Evolutionary conservation across 2,797 vertebrate genomes (phyloP).

Genomic region (Periparus ater): DNA sequence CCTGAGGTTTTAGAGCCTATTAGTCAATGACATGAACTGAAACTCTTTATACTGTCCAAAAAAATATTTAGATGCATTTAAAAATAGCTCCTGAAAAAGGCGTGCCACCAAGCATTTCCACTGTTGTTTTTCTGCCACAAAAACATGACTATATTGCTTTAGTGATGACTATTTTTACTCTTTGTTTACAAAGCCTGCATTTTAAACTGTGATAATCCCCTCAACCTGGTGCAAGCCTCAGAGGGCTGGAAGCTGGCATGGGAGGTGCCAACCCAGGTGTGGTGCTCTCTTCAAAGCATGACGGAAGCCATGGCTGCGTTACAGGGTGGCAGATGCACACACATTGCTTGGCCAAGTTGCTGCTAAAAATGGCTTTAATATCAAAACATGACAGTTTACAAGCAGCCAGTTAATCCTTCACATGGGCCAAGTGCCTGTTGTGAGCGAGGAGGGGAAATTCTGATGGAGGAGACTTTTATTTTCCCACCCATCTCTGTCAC

Average conservation of each 20-base stretch:
- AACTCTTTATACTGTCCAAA: not conserved
- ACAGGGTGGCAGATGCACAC: conserved; percentile 56
- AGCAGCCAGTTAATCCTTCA: not conserved
- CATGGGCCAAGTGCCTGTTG: not conserved
- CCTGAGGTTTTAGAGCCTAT: not conserved
- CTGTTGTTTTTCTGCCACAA: conserved; percentile 10
- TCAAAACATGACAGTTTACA: conserved; percentile 21
- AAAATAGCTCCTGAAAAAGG: not conserved
- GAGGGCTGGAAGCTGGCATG: conserved; percentile 42
- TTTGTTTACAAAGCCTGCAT: conserved; percentile 37
- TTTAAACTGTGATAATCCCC: conserved; percentile 39
- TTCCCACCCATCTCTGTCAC: not conserved
- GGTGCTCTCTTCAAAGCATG: conserved; percentile 44
- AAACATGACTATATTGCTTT: not conserved
- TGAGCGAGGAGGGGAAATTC: not conserved
- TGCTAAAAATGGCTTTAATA: conserved; percentile 47
- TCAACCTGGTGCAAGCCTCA: conserved; percentile 45
- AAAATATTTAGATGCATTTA: not conserved
- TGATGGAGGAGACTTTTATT: not conserved
- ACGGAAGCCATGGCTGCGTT: conserved; percentile 66
- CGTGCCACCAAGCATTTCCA: not conserved
- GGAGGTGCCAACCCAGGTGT: conserved; percentile 56
- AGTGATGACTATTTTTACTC: not conserved
- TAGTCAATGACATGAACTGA: not conserved
- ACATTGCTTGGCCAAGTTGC: conserved; percentile 36